Evolutionary conservation across 2,888 invertebrate genomes (phyloP), one percentile per base, ranked within the genome.

Genomic region (Sminthurides aquaticus): DNA sequence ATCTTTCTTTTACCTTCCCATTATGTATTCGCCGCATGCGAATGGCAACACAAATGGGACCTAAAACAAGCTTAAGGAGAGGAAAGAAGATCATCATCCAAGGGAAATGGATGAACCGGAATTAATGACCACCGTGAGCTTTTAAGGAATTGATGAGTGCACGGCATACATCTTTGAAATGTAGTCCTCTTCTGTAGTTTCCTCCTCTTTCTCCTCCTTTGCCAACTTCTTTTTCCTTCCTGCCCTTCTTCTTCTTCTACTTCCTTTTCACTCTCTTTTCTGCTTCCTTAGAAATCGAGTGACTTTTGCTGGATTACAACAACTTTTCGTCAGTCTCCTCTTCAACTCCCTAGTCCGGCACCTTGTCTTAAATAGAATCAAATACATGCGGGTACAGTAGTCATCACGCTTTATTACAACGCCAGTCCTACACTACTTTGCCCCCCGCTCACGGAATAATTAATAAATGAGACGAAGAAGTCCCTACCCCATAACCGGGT

Each of bases 81-180:
- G 43, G 8, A 34, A 34, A 15, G 43, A 34, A 34, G 43, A 34
- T 34, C 43, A 34, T 34, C 43, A 34, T 34, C 43, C 15, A 15
- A 34, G 20, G 52, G 52, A 52, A 52, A 52, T 52, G 52, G 52
- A 52, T 52, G 20, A 52, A 52, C 52, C 22, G 20, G 52, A 52
- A 52, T 52, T 52, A 52, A 52, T 52, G 52, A 52, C 52, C 52
- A 52, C 52, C 52, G 20, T 52, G 20, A 52, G 52, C 52, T 52
- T 52, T 52, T 52, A 52, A 52, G 52, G 22, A 52, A 52, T 52
- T 52, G 52, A 52, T 52, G 52, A 52, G 20, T 52, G 20, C 52
- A 20, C 52, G 22, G 20, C 52, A 52, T 52, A 52, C 52, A 52
- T 52, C 20, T 52, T 52, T 52, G 20, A 52, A 52, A 52, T 52